Base-by-base conservation (phyloP, 2,797 vertebrate species). In the Semotilus atromaculatus region DNA sequence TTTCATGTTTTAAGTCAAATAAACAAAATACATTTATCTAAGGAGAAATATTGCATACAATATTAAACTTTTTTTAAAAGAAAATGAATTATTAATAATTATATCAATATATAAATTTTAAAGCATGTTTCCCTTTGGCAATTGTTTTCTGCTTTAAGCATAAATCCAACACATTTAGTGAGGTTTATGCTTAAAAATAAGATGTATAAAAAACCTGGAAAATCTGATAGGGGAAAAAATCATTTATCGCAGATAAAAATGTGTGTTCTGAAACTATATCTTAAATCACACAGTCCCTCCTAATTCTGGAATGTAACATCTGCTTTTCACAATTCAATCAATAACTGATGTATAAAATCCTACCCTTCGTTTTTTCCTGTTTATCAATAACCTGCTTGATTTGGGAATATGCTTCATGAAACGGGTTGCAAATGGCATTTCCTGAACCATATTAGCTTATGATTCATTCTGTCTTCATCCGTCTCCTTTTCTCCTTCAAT, bases 401-500 rank as follows among this genome's bases (percentile, higher is more conserved):
- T 58, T 58, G 1, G 53, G 14, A 76, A 58, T 58, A 58, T 38
- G 5, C 34, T 21, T 21, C 9, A 34, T 34, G 10, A 74, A 55
- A 36, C 21, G 13, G 21, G 21, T 58, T n/a, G 21, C 1, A 23
- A 53, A 75, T 5, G 31, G 51, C 21, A 5, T 75, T 55, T 75
- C 13, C 7, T 38, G 73, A 36, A n/a, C 51, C 73, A 45, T 21
- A 64, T n/a, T n/a, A 55, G 21, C 55, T n/a, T 40, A 29, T 0
- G 29, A 40, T 55, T 78, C 26, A 34, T 58, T 83, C 55, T 3
- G 14, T 64, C 66, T 66, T 43, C 45, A 23, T 53, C 1, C 26
- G 2, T 73, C 67, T 83, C 66, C 70, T 38, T 78, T 53, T 67
- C 53, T 40, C 48, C 74, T 55, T 74, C 78, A 76, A 7, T 34